A percentile compares a stretch with the other conserved stretches of the same genome.
Conservation (phyloP, 2,797 vertebrate genomes). For the Cetoscarus ocellatus region DNA sequence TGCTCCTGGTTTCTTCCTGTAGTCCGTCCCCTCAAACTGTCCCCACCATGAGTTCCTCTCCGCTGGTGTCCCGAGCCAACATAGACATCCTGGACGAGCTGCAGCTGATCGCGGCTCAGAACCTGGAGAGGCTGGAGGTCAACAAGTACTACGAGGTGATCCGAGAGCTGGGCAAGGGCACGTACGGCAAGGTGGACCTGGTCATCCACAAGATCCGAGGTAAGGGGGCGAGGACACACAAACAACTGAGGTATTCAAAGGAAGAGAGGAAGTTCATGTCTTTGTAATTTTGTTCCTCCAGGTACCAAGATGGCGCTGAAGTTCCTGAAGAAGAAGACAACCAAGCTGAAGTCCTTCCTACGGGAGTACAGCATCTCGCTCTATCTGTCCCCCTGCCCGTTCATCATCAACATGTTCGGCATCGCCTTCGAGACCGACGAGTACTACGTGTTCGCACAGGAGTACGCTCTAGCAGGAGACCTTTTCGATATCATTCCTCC, state of each 20-base stretch:
- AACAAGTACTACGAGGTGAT: conserved; percentile 89
- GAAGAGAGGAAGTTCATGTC: too few relatives aligned
- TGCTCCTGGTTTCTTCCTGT: background rate
- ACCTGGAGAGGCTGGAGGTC: conserved; percentile 87
- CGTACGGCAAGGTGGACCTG: conserved; percentile 90
- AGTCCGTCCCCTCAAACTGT: conserved; percentile 26
- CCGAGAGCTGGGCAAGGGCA: conserved; percentile 88
- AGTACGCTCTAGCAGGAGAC: conserved; percentile 89
- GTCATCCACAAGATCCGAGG: conserved; percentile 89
- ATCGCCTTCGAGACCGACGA: conserved; percentile 90
- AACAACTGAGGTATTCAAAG: too few relatives aligned
- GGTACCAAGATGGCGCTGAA: conserved; percentile 91
- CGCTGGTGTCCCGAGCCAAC: conserved; percentile 78
- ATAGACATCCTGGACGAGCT: conserved; percentile 89
- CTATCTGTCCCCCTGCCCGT: conserved; percentile 88
- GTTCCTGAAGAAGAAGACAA: conserved; percentile 90
- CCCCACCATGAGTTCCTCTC: conserved; percentile 84
- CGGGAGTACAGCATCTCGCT: conserved; percentile 90
- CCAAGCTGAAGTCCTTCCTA: conserved; percentile 89
- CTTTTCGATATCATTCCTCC: conserved; percentile 91
- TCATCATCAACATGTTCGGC: conserved; percentile 90
- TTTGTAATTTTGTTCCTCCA: conserved; percentile 35
- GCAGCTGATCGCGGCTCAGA: conserved; percentile 88
- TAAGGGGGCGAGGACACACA: conserved; percentile 48
- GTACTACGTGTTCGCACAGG: conserved; percentile 90